Evolutionary conservation across 1,140 invertebrate species (phyloP).

Genomic region (Hylaeus anthracinus): DNA sequence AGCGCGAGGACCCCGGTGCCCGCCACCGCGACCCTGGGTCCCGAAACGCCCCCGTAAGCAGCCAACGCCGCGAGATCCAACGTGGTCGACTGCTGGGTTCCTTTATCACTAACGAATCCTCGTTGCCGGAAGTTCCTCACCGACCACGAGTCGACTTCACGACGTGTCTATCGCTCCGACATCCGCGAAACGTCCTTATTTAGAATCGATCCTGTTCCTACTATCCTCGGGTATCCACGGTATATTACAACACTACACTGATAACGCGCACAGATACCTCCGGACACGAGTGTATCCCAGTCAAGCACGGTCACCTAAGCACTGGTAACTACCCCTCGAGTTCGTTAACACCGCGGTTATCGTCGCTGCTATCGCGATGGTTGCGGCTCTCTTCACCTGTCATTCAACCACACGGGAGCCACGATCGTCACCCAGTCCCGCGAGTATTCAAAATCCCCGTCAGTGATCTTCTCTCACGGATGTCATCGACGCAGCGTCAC

Average conservation of each 20-base stretch:
- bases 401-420: not conserved
- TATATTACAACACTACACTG: constrained; percentile 42
- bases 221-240: constrained; percentile 43
- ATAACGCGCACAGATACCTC: constrained; percentile 34
- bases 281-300: not conserved
- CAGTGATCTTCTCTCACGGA: constrained; percentile 11
- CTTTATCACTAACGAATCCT: constrained; percentile 19
- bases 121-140: not conserved
- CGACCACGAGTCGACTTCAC: not conserved
- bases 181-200: not conserved
- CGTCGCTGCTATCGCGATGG: no score
- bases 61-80: constrained; percentile 77
- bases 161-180: not conserved
- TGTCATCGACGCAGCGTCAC: constrained; percentile 38
- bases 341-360: no score
- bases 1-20: constrained; percentile 78
- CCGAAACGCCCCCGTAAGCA: constrained; percentile 72
- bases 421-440: not conserved
- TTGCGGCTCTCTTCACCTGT: no score
- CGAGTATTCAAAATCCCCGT: not conserved
- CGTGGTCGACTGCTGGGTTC: constrained; percentile 62
- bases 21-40: constrained; percentile 79
- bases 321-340: not conserved
- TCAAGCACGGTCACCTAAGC: constrained; percentile 1
- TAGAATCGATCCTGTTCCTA: constrained; percentile 4